Conservation (phyloP, 2,797 vertebrate genomes). For the Lates japonicus region DNA sequence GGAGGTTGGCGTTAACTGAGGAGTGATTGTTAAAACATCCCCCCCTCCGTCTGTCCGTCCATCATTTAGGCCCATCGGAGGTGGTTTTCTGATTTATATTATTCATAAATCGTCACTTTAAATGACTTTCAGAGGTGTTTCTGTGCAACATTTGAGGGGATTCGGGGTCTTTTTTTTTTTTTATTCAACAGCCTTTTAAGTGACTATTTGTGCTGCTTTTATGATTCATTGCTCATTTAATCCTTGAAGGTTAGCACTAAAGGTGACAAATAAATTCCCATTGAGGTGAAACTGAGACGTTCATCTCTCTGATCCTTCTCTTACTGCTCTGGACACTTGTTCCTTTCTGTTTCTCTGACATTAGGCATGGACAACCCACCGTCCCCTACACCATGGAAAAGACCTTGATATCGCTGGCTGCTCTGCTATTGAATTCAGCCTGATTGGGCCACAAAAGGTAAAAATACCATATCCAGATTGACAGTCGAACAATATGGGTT, state of each 20-base stretch:
- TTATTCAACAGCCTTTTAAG: conserved; percentile 63
- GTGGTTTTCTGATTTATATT: conserved; percentile 27
- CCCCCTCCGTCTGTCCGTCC: conserved; percentile 1
- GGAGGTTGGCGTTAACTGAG: conserved; percentile 67
- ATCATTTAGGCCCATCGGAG: conserved; percentile 23
- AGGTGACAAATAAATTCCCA: conserved; percentile 72
- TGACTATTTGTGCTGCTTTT: conserved; percentile 68
- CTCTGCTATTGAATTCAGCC: conserved; percentile 66
- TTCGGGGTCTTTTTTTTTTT: conserved; percentile 2
- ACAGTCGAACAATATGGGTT: conserved; percentile 86
- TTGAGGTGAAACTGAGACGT: conserved; percentile 81
- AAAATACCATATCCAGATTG: conserved; percentile 85
- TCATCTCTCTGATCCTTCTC: conserved; percentile 70
- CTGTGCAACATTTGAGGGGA: conserved; percentile 31
- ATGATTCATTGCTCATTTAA: conserved; percentile 76
- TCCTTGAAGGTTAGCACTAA: conserved; percentile 70
- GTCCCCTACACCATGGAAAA: conserved; percentile 54
- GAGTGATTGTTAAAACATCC: conserved; percentile 39
- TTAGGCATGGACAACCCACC: conserved; percentile 74
- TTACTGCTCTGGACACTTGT: conserved; percentile 72
- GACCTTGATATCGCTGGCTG: conserved; percentile 73
- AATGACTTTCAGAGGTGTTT: conserved; percentile 28
- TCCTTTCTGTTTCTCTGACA: conserved; percentile 73
- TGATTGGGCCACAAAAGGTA: conserved; percentile 83
- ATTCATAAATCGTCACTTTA: conserved; percentile 28